Evolutionary conservation across 1,140 invertebrate species (phyloP).

Genomic region (Drosophila murphyi): DNA sequence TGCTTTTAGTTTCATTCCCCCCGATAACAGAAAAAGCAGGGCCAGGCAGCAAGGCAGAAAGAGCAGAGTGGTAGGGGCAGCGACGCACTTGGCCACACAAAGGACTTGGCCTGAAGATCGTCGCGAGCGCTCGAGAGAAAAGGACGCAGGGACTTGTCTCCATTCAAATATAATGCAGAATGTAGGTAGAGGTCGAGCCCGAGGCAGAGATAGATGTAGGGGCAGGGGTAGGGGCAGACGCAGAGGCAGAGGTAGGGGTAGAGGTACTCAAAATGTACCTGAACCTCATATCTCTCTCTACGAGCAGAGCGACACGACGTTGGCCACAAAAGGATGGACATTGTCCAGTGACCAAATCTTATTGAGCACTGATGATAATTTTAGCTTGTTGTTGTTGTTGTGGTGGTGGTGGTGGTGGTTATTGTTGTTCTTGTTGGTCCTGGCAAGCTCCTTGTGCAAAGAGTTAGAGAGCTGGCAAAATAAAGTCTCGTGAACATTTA

Average conservation of each 20-base stretch:
- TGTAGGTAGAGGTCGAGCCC: slow-evolving; percentile 50
- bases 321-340: slow-evolving; percentile 71
- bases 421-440: slow-evolving; percentile 11
- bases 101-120: slow-evolving; percentile 58
- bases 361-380: slow-evolving; percentile 67
- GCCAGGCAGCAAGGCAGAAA: slow-evolving; percentile 45
- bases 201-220: slow-evolving; percentile 37
- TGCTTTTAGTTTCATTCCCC: slow-evolving; percentile 74
- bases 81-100: slow-evolving; percentile 78
- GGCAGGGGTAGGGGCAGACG: slow-evolving; percentile 18
- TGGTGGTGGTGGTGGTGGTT: slow-evolving; percentile 1
- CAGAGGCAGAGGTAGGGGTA: slow-evolving; percentile 25
- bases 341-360: slow-evolving; percentile 74
- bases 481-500: neutral
- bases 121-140: slow-evolving; percentile 30
- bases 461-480: neutral
- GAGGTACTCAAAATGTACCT: slow-evolving; percentile 77
- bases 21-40: slow-evolving; percentile 54
- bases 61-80: slow-evolving; percentile 22
- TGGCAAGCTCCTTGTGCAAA: slow-evolving; percentile 37
- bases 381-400: slow-evolving; percentile 8
- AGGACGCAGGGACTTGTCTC: slow-evolving; percentile 80
- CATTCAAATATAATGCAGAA: slow-evolving; percentile 69
- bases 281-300: slow-evolving; percentile 50
- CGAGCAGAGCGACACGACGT: slow-evolving; percentile 1